Evolutionary conservation across 2,888 invertebrate species (phyloP).

Genomic region (Drosophila prolongata): DNA sequence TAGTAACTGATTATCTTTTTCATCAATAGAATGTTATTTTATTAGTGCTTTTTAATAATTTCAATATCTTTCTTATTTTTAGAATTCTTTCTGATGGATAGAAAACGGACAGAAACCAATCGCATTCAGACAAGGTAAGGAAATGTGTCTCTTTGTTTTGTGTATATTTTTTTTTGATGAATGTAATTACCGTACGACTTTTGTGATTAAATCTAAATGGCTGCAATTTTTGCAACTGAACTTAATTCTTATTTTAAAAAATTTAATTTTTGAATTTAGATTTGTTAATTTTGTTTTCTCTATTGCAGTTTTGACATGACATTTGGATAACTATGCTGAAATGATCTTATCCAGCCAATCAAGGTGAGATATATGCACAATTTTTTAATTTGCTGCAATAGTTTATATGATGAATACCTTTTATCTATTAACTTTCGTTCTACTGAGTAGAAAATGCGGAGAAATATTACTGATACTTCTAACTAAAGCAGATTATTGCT

Average conservation of each 20-base stretch:
- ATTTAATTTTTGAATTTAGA: background rate
- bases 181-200: slow-evolving; percentile 70
- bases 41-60: background rate
- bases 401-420: slow-evolving; percentile 61
- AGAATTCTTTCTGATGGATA: background rate
- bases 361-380: slow-evolving; percentile 5
- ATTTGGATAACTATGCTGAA: fast-evolving
- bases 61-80: background rate
- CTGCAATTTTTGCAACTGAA: slow-evolving; percentile 72
- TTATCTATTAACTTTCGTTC: slow-evolving; percentile 74
- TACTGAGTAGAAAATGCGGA: slow-evolving; percentile 73
- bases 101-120: too few species aligned
- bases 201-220: slow-evolving; percentile 64
- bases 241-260: background rate
- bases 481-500: background rate
- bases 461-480: slow-evolving; percentile 50
- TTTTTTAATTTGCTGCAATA: background rate
- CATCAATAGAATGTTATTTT: background rate
- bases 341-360: background rate
- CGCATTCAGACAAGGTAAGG: slow-evolving; percentile 20
- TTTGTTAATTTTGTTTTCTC: slow-evolving; percentile 10
- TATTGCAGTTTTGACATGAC: slow-evolving; percentile 25
- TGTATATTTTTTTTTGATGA: slow-evolving; percentile 46
- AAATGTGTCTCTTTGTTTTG: background rate
- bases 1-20: slow-evolving; percentile 60